These are phyloP conservation scores for Scaptomyza reducta DNA, from an alignment of 2,888 invertebrate species.

Conservation along the genomic window DNA sequence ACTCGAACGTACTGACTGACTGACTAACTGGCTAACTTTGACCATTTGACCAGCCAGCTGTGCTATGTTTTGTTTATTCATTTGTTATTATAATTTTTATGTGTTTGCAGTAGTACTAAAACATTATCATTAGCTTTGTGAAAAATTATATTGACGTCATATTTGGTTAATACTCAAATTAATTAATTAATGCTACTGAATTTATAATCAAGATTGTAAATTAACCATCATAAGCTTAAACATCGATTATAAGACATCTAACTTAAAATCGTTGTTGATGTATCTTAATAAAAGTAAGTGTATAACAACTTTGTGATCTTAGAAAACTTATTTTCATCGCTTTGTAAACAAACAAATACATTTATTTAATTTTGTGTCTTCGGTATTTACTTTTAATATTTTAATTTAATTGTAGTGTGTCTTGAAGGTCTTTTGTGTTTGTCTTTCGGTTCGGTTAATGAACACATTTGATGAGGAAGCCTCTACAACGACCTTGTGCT, in stretches of 20 bases:
- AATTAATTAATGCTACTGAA: neutral
- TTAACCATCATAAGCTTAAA: too few species aligned
- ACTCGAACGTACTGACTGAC: constrained; percentile 28
- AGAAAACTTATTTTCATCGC: too few species aligned
- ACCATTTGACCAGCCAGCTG: constrained; percentile 34
- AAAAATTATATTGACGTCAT: neutral
- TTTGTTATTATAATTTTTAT: constrained; percentile 3
- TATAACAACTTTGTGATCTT: too few species aligned
- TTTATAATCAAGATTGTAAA: too few species aligned
- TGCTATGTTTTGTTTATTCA: constrained; percentile 23
- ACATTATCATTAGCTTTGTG: neutral
- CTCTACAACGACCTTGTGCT: constrained; percentile 40
- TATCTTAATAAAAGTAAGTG: too few species aligned
- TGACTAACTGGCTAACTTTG: constrained; percentile 38
- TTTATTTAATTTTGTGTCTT: constrained; percentile 15
- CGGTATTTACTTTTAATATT: constrained; percentile 10
- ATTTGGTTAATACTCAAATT: neutral
- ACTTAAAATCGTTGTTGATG: too few species aligned
- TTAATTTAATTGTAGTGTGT: constrained; percentile 41
- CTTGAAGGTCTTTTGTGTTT: constrained; percentile 34
- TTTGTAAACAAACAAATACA: neutral
- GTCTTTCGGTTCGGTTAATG: constrained; percentile 37
- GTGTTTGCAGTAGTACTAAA: constrained; percentile 1
- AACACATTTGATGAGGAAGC: constrained; percentile 45
- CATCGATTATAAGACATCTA: too few species aligned